Evolutionary conservation across 2,888 invertebrate species (phyloP).

Genomic region (Melanchra persicariae): DNA sequence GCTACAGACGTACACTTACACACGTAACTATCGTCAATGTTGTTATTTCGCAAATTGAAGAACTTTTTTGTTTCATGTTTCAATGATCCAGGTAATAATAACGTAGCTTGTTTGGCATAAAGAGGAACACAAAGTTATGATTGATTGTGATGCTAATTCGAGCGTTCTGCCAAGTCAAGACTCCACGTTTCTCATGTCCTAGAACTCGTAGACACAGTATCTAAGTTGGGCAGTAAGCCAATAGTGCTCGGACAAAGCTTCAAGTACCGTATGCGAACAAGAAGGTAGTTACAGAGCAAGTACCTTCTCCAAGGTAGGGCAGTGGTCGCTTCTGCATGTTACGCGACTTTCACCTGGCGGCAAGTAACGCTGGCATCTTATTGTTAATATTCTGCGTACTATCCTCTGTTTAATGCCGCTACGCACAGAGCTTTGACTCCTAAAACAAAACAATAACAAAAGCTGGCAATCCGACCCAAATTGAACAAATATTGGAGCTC

Average conservation of each 20-base stretch:
- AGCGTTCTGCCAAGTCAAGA: slow-evolving; percentile 20
- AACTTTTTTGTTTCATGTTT: slow-evolving; percentile 8
- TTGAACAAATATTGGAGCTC: slow-evolving; percentile 19
- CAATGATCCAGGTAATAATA: background rate
- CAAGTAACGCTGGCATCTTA: slow-evolving; percentile 53
- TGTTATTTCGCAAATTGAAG: slow-evolving; percentile 31
- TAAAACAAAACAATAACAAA: slow-evolving; percentile 20
- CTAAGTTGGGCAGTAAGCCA: slow-evolving; percentile 47
- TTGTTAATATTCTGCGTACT: slow-evolving; percentile 22
- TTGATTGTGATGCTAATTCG: background rate
- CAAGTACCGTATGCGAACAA: slow-evolving; percentile 34
- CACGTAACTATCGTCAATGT: slow-evolving; percentile 30
- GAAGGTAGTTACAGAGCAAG: slow-evolving; percentile 22
- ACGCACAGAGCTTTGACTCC: slow-evolving; percentile 2
- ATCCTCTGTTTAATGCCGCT: slow-evolving; percentile 5
- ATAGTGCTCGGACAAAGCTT: slow-evolving; percentile 42
- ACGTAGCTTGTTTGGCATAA: background rate
- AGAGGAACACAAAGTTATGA: background rate
- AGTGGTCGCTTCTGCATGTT: slow-evolving; percentile 55
- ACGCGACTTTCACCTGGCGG: slow-evolving; percentile 61
- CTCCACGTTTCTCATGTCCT: slow-evolving; percentile 5
- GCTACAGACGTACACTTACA: slow-evolving; percentile 30
- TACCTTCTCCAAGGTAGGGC: slow-evolving; percentile 49
- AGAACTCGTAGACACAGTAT: slow-evolving; percentile 19
- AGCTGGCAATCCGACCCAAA: slow-evolving; percentile 15